phyloP scores from a whole-genome alignment of 2,113 vertebrate species.

The Erythrolamprus reginae region DNA sequence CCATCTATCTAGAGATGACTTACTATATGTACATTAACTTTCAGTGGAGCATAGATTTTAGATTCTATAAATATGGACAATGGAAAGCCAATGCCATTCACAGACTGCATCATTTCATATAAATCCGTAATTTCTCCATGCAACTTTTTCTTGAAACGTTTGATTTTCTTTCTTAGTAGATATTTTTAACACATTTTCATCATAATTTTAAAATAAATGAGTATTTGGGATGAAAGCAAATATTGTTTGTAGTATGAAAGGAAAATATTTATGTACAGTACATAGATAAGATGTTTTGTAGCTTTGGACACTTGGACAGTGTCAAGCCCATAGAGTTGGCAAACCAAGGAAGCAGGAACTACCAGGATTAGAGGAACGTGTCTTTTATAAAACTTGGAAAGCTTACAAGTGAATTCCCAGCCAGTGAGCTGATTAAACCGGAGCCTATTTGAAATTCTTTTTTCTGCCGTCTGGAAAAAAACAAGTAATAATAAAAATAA shows the following conservation, averaged over 20 bases:
- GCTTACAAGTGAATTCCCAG: not conserved
- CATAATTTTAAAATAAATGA: conserved; percentile 30
- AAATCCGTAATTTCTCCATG: conserved; percentile 34
- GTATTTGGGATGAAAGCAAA: conserved; percentile 16
- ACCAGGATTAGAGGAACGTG: not conserved
- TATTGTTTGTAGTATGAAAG: not conserved
- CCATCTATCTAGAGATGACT: not conserved
- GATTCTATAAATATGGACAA: not conserved
- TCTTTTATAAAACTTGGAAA: not conserved
- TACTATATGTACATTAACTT: not conserved
- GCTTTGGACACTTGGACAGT: not conserved
- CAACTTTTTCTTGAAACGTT: conserved; percentile 21
- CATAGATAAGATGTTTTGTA: not conserved
- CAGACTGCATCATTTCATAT: conserved; percentile 1
- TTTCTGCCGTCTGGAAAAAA: no score
- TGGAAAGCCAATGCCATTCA: not conserved
- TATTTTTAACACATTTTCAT: not conserved
- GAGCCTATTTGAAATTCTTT: not conserved
- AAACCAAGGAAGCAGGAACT: not conserved
- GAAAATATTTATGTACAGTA: conserved; percentile 5
- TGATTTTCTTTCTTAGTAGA: conserved; percentile 15
- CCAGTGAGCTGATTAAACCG: not conserved
- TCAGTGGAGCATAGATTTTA: not conserved
- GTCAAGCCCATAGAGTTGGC: not conserved
- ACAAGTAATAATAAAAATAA: not conserved